Conservation (phyloP, 2,888 invertebrate genomes). For the Morpho deidamia region DNA sequence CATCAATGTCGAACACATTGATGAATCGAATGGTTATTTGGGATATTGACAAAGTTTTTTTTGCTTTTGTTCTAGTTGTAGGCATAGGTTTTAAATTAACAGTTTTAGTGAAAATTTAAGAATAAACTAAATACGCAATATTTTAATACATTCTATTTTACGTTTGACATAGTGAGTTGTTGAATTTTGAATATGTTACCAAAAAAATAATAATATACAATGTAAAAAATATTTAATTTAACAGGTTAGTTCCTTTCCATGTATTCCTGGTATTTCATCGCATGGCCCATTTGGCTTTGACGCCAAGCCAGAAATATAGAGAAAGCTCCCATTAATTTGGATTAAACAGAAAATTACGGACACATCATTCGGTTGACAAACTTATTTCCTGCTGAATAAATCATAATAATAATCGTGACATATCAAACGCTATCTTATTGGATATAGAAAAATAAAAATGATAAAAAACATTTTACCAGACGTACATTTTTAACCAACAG, state of each 20-base stretch:
- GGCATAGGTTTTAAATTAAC: no score
- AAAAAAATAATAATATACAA: no score
- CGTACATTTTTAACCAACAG: no score
- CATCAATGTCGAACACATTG: no score
- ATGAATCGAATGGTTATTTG: no score
- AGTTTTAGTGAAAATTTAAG: background rate
- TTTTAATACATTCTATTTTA: no score
- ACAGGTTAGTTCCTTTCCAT: conserved; percentile 13
- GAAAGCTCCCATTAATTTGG: conserved; percentile 47
- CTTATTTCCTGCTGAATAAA: conserved; percentile 46
- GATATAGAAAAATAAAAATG: background rate
- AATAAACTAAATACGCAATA: no score
- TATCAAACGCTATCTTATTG: background rate
- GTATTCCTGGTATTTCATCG: conserved; percentile 49
- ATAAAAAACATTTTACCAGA: background rate
- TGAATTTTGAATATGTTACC: no score
- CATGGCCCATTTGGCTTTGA: conserved; percentile 62
- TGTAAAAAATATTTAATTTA: no score
- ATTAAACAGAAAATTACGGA: conserved; percentile 30
- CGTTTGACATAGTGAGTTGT: no score
- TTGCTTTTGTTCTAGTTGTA: no score
- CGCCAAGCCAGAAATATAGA: conserved; percentile 60
- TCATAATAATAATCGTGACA: conserved; percentile 3
- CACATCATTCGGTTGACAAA: conserved; percentile 42
- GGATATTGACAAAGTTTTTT: no score